Conservation (phyloP, 2,797 vertebrate genomes). For the Coendou prehensilis region DNA sequence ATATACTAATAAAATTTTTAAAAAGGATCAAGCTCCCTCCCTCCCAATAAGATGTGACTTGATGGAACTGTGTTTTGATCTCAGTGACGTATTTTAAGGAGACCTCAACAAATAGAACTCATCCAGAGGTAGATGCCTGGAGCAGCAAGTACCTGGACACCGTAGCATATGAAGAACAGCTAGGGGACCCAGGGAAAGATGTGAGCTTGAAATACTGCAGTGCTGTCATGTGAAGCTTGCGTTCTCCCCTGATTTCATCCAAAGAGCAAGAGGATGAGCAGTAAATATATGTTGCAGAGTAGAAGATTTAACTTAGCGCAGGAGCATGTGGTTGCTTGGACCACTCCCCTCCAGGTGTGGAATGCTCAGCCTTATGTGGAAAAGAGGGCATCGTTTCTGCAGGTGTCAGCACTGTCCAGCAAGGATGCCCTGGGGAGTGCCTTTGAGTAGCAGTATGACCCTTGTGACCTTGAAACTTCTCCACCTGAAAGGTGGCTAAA, state of each 20-base stretch:
- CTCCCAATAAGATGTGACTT: neutral
- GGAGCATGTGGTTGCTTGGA: neutral
- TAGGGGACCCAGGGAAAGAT: neutral
- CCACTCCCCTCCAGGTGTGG: too few relatives aligned
- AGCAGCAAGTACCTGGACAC: neutral
- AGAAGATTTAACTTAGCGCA: neutral
- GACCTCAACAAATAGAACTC: neutral
- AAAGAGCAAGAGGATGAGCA: neutral
- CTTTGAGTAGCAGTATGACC: neutral
- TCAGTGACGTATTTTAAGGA: neutral
- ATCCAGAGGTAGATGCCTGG: neutral
- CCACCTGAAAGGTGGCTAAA: neutral
- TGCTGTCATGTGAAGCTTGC: neutral
- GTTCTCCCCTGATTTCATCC: neutral
- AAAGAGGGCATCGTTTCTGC: neutral
- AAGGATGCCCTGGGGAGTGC: neutral
- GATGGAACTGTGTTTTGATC: neutral
- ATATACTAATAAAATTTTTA: neutral
- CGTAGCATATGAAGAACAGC: neutral
- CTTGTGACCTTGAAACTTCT: neutral
- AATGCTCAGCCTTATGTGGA: neutral
- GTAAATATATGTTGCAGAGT: rapidly evolving
- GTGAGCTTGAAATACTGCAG: neutral
- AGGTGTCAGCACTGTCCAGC: neutral
- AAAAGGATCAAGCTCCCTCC: neutral